Evolutionary conservation across 2,113 vertebrate species (phyloP), one percentile per base, ranked within the genome.

Genomic region (Pygoscelis antarcticus): DNA sequence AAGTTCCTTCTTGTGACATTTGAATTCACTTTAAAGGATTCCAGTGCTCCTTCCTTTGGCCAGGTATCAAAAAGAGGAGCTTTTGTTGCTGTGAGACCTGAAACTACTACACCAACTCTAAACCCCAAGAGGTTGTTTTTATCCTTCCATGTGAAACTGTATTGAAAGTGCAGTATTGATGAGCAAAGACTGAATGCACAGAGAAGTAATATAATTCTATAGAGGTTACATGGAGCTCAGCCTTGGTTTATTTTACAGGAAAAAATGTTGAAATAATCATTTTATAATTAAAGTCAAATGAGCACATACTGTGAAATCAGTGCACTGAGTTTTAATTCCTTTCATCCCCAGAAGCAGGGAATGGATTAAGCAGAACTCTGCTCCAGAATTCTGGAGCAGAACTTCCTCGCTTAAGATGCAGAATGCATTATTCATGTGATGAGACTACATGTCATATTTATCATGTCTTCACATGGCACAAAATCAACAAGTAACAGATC

Each of bases 371-470:
- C 69, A 81, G 42, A 42, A 42, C 42, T 42, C 42, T 42, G 42
- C 42, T 42, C 42, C 42, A 42, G 42, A 42, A 42, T 16, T 42
- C 90, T 97, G 74, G 93, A 62, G 92, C 85, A 92, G 96, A 96
- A 93, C 88, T 70, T 83, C 84, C 94, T 97, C 97, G 87, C 91
- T 96, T 80, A 85, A 91, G 72, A 96, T 97, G 94, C 96, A 93
- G 58, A 87, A 97, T 98, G 49, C 82, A 97, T 98, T 96, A 97
- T 98, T 97, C 92, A 96, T 97, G 85, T 88, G 91, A 93, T 96
- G 96, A 92, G 83, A 81, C 46, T 96, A 88, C 71, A 96, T 96
- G 80, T 96, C 92, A 93, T 96, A 97, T 98, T 96, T 93, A 92
- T 96, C 95, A 90, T 97, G 46, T 96, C 94, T 96, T 96, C 80